Evolutionary conservation across 1,140 invertebrate genomes (phyloP), one percentile per base, ranked within the genome.

Genomic region (Temnothorax curvispinosus): DNA sequence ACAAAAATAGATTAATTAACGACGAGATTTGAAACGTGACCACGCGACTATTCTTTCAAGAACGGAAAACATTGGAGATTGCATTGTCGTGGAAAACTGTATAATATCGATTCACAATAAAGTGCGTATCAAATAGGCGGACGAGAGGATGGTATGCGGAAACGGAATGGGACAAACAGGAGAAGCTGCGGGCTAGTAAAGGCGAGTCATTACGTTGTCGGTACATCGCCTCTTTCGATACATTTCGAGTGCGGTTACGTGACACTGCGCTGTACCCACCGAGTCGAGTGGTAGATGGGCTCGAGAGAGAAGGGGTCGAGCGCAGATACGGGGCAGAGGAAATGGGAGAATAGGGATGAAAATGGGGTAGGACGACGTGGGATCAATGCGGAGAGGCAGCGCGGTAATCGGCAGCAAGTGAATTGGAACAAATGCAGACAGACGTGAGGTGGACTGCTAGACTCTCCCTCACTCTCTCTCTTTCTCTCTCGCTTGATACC

Each of bases 391-490:
- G 67, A 85, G 88, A 87, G 82, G 81, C 67, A 72, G 69, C 74
- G 81, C 93, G 91, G 93, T 94, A 93, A 94, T 94, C 93, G 93
- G 91, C 90, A 81, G 86, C 88, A 93, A 93, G 86, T 93, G 92
- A 93, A 93, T 91, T 93, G 93, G 93, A 94, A 94, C 92, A 94
- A 94, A 94, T 92, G 89, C 89, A 92, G 90, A 93, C 90, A 93
- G 93, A 94, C 93, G 88, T 87, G 91, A 91, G 90, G 86, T 91
- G 81, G 92, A 88, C 86, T 87, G 75, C 86, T 90, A 80, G 85
- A 60, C 58, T 89, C 65, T 54, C 64, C 38, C 64, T 65, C 32
- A 27, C 3, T 8, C 56, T 64, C 6, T 60, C 9, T 41, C 35
- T 60, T 11, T 47, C 15, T 50, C 18, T 35, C 64, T 89, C 64